phyloP scores from a whole-genome alignment of 92 coral and sea anemone genomes.

The Umimayanthus chanpuru region DNA sequence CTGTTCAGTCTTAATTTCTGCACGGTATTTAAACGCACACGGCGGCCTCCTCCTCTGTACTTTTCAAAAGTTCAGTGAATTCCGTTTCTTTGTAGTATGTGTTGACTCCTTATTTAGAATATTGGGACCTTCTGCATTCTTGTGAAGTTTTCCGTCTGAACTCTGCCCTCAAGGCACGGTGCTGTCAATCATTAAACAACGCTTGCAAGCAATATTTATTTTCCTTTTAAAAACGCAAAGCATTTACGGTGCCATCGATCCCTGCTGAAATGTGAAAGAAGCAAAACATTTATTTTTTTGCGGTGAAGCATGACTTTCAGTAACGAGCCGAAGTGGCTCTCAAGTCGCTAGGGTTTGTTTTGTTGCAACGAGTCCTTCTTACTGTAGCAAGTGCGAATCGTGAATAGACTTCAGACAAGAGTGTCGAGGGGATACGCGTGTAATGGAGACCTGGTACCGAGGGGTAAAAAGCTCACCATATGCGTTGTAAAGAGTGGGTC shows the following conservation, averaged over 20 bases:
- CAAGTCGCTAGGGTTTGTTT: conserved; percentile 7
- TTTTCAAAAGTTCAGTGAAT: background rate
- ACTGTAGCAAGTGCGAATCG: background rate
- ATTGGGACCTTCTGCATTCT: conserved; percentile 31
- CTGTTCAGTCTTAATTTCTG: background rate
- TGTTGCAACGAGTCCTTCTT: background rate
- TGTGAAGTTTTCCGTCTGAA: conserved; percentile 6
- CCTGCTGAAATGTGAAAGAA: conserved; percentile 33
- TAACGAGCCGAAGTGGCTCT: conserved; percentile 27
- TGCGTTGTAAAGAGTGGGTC: conserved; percentile 32
- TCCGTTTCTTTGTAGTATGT: background rate
- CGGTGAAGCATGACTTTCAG: conserved; percentile 39
- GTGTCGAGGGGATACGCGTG: conserved; percentile 25
- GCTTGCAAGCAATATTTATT: conserved; percentile 7
- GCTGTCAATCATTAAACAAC: conserved; percentile 5
- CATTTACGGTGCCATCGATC: background rate
- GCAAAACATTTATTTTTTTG: conserved; percentile 30
- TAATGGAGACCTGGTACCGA: conserved; percentile 49
- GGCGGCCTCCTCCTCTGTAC: background rate
- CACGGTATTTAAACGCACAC: background rate
- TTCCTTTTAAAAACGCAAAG: background rate
- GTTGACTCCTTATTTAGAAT: conserved; percentile 18
- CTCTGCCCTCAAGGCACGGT: conserved; percentile 15
- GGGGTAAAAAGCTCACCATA: conserved; percentile 14
- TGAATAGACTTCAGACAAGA: conserved; percentile 3